These are phyloP conservation scores for Hystrix brachyura DNA, from an alignment of 2,113 vertebrate species.

Conservation along the genomic window DNA sequence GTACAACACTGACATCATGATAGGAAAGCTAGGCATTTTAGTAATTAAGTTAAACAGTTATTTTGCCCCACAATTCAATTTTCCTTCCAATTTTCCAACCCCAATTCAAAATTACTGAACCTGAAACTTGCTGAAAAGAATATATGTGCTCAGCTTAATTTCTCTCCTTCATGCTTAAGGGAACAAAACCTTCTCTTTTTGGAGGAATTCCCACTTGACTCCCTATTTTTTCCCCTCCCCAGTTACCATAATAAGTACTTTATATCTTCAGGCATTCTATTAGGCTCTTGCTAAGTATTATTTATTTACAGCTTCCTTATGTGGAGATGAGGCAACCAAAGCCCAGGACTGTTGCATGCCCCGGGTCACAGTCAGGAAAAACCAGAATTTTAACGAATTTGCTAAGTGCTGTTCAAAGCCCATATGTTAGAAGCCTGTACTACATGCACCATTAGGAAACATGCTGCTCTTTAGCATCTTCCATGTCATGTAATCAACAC, in stretches of 20 bases:
- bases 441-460: not conserved
- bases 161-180: not conserved
- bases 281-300: not conserved
- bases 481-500: fast-evolving
- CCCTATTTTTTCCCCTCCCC: not conserved
- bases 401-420: not conserved
- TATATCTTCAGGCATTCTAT: not conserved
- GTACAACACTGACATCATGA: not conserved
- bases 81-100: conserved; percentile 66
- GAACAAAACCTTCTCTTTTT: not conserved
- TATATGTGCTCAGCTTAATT: not conserved
- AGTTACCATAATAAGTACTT: not conserved
- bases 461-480: fast-evolving
- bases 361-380: too few species aligned
- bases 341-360: not conserved
- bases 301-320: not conserved
- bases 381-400: fast-evolving
- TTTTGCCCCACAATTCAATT: conserved; percentile 74
- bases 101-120: conserved; percentile 76
- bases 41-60: conserved; percentile 71
- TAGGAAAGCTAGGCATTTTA: conserved; percentile 40
- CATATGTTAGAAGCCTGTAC: fast-evolving
- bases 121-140: conserved; percentile 73
- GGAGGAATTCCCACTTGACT: not conserved
- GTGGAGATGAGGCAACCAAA: not conserved